phyloP scores from a whole-genome alignment of 2,888 invertebrate genomes.

The Stenurella melanura region DNA sequence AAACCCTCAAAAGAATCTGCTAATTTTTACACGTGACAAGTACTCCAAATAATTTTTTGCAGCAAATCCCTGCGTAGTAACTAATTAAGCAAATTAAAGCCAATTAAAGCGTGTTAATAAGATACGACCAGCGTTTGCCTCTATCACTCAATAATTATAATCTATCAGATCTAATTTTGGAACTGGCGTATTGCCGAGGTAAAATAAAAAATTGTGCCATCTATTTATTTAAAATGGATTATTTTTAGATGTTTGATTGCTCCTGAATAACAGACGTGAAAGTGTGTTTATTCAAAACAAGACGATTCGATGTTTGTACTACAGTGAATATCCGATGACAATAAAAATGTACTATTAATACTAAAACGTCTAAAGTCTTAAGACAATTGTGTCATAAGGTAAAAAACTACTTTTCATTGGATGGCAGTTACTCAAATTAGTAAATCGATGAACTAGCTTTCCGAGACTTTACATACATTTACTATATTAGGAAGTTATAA shows the following conservation, averaged over 20 bases:
- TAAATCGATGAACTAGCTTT: too few relatives aligned
- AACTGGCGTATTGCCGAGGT: constrained; percentile 44
- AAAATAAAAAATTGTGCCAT: constrained; percentile 44
- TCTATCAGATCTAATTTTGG: constrained; percentile 32
- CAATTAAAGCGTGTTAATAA: not conserved
- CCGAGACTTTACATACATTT: too few relatives aligned
- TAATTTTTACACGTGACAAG: too few relatives aligned
- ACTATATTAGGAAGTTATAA: too few relatives aligned
- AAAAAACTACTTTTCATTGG: too few relatives aligned
- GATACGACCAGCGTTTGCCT: not conserved
- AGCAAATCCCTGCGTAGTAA: not conserved
- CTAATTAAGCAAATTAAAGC: not conserved
- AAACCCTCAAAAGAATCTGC: too few relatives aligned
- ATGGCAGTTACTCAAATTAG: too few relatives aligned
- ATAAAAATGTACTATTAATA: too few relatives aligned
- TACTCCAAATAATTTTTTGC: too few relatives aligned
- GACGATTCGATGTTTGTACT: too few relatives aligned
- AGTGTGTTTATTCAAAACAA: not conserved
- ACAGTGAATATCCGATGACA: not conserved
- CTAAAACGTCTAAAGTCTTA: too few relatives aligned
- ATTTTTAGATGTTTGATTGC: constrained; percentile 45
- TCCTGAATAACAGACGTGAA: constrained; percentile 1
- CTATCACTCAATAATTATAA: constrained; percentile 11
- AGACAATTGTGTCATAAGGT: too few relatives aligned
- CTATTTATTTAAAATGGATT: constrained; percentile 47